Conservation (phyloP, 2,888 invertebrate species). For the Cynaeus angustus region DNA sequence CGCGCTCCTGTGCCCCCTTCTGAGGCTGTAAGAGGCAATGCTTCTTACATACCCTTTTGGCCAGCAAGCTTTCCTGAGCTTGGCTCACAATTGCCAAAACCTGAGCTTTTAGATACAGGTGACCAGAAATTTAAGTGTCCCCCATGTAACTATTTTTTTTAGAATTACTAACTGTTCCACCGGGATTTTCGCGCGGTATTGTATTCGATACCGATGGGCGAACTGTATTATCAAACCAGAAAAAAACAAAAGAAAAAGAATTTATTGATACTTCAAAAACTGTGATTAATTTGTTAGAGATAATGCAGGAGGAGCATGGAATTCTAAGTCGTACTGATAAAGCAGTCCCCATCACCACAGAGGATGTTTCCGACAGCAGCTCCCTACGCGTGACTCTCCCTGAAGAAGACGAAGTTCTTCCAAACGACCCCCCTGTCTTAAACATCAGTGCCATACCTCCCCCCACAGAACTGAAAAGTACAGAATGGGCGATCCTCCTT, state of each 20-base stretch:
- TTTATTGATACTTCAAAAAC: slow-evolving; percentile 63
- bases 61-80: slow-evolving; percentile 85
- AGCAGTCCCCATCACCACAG: not conserved
- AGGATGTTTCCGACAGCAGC: not conserved
- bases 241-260: slow-evolving; percentile 27
- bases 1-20: slow-evolving; percentile 83
- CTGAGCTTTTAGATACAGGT: slow-evolving; percentile 52
- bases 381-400: slow-evolving; percentile 53
- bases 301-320: slow-evolving; percentile 77
- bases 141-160: not conserved
- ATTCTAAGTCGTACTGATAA: slow-evolving; percentile 73
- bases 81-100: slow-evolving; percentile 72
- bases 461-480: slow-evolving; percentile 71
- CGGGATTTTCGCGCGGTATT: slow-evolving; percentile 79
- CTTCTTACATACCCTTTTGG: slow-evolving; percentile 89
- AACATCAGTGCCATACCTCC: slow-evolving; percentile 77
- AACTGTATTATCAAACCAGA: slow-evolving; percentile 67
- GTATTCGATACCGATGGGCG: slow-evolving; percentile 75
- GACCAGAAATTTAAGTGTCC: too few species aligned
- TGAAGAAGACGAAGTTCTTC: slow-evolving; percentile 66
- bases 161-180: slow-evolving; percentile 74
- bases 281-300: slow-evolving; percentile 75
- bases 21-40: slow-evolving; percentile 83
- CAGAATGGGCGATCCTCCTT: slow-evolving; percentile 91
- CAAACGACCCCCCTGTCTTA: slow-evolving; percentile 76